phyloP scores from a whole-genome alignment of 2,888 invertebrate species.

The Podotricha telesiphe region DNA sequence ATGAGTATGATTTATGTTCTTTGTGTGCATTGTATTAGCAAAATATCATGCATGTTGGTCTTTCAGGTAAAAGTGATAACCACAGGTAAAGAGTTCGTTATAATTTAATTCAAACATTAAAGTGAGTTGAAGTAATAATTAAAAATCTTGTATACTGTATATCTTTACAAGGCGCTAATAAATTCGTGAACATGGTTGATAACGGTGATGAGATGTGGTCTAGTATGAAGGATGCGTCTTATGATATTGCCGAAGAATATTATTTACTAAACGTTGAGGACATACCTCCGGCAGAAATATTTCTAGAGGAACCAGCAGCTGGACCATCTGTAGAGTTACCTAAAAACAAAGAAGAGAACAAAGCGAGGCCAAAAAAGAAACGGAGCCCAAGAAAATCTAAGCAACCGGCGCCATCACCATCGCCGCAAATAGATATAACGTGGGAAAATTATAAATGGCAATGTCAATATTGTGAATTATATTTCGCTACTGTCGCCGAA shows the following conservation, averaged over 20 bases:
- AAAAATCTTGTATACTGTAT: background rate
- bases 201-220: background rate
- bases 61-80: background rate
- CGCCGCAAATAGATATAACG: background rate
- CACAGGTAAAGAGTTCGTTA: background rate
- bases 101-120: background rate
- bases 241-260: conserved; percentile 14
- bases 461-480: conserved; percentile 12
- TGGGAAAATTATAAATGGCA: conserved; percentile 8
- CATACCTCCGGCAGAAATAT: background rate
- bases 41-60: background rate
- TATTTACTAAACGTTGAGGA: background rate
- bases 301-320: background rate
- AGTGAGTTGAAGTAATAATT: background rate
- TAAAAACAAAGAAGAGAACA: background rate
- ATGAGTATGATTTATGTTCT: background rate
- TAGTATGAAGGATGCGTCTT: background rate
- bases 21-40: background rate
- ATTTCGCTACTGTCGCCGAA: conserved; percentile 45
- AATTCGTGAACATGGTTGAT: background rate
- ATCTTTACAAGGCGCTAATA: background rate
- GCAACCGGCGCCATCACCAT: background rate
- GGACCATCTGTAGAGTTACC: background rate
- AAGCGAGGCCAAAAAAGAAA: background rate
- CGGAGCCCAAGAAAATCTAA: background rate